These are phyloP conservation scores for Halcyon smyrnensis DNA, from an alignment of 2,797 vertebrate genomes.

Conservation along the genomic window DNA sequence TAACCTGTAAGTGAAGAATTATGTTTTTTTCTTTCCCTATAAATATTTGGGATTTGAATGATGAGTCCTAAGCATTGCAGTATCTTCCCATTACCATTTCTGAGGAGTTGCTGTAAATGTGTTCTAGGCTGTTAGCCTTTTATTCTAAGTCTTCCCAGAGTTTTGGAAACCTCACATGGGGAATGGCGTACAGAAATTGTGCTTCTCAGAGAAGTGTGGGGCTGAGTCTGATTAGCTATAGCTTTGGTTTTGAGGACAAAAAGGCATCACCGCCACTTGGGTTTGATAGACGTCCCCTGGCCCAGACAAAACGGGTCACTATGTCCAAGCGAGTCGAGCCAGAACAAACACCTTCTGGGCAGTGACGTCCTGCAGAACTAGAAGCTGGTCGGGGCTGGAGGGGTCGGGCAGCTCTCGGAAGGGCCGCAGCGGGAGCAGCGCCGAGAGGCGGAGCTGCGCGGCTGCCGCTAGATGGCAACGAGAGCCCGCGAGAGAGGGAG, in stretches of 20 bases:
- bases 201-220: background rate
- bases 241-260: background rate
- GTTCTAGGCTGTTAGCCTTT: background rate
- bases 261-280: background rate
- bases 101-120: background rate
- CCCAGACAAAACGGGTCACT: background rate
- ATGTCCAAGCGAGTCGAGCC: background rate
- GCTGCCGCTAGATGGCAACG: constrained; percentile 60
- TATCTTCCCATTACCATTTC: background rate
- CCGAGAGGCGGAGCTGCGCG: background rate
- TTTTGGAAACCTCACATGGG: background rate
- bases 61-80: background rate
- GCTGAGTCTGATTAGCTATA: background rate
- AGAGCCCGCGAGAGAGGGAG: background rate
- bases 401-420: too few relatives aligned
- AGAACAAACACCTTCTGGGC: background rate
- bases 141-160: background rate
- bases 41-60: background rate
- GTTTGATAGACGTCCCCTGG: background rate
- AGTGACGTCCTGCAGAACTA: too few relatives aligned
- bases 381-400: too few relatives aligned
- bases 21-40: background rate
- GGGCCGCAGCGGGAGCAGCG: background rate
- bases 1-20: background rate
- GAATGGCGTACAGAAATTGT: fast-evolving